Evolutionary conservation across 2,888 invertebrate genomes (phyloP).

Genomic region (Pedicia rivosa): DNA sequence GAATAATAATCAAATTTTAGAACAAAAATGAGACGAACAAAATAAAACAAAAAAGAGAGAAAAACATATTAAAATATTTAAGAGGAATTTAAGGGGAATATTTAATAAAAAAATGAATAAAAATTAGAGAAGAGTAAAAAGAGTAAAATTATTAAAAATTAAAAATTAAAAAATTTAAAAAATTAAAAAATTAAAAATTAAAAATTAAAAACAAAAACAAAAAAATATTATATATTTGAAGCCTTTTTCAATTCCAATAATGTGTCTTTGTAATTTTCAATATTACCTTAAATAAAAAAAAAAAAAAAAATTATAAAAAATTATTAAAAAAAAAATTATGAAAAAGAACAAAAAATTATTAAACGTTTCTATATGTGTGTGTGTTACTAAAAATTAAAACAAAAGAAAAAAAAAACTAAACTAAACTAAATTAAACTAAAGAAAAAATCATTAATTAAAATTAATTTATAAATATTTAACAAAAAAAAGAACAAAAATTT

Average conservation of each 20-base stretch:
- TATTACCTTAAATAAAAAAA: no score
- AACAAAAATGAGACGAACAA: no score
- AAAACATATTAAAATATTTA: no score
- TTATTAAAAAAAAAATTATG: neutral
- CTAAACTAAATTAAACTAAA: neutral
- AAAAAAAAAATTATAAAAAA: no score
- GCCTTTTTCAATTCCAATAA: conserved; percentile 9
- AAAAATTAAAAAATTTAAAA: neutral
- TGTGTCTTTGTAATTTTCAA: conserved; percentile 9
- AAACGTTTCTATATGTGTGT: neutral
- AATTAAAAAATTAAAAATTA: neutral
- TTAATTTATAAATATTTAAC: neutral
- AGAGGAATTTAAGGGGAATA: no score
- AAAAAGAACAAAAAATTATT: neutral
- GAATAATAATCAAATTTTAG: no score
- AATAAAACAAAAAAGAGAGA: no score
- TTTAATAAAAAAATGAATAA: no score
- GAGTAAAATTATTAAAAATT: neutral
- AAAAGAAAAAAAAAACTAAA: no score
- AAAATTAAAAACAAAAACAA: neutral
- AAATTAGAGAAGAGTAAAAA: neutral
- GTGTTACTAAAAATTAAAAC: neutral
- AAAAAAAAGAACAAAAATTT: neutral
- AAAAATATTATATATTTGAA: conserved; percentile 1
- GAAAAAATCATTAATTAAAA: neutral